Conservation (phyloP, 2,888 invertebrate species). For the Macaria notata region DNA sequence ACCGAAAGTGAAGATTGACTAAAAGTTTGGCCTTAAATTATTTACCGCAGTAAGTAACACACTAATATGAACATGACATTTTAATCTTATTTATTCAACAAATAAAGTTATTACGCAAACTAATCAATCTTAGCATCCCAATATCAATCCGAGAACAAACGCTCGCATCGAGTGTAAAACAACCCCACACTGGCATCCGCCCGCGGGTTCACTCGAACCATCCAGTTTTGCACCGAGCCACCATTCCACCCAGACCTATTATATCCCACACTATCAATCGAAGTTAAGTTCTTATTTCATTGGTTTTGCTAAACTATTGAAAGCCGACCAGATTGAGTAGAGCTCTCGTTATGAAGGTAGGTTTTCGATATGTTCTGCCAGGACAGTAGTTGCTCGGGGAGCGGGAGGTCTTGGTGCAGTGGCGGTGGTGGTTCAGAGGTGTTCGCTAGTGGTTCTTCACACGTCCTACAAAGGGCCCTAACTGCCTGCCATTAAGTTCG, state of each 20-base stretch:
- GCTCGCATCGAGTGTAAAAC: conserved; percentile 31
- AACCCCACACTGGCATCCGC: conserved; percentile 33
- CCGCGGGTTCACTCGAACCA: conserved; percentile 39
- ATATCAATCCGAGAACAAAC: conserved; percentile 14
- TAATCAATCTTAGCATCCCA: too few relatives aligned
- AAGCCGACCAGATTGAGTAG: conserved; percentile 41
- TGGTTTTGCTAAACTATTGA: conserved; percentile 50
- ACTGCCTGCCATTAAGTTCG: conserved; percentile 80
- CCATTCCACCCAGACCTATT: conserved; percentile 38
- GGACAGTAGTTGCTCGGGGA: conserved; percentile 22
- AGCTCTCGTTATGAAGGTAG: conserved; percentile 16
- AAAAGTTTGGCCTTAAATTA: too few relatives aligned
- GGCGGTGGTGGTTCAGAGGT: conserved; percentile 48
- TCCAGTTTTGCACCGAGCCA: conserved; percentile 29
- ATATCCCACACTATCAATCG: conserved; percentile 23
- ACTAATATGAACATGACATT: too few relatives aligned
- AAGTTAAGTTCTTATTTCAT: conserved; percentile 44
- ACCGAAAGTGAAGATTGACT: too few relatives aligned
- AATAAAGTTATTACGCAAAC: too few relatives aligned
- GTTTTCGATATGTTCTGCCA: background rate
- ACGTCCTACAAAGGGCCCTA: conserved; percentile 78
- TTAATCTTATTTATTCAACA: too few relatives aligned
- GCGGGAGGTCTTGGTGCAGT: conserved; percentile 31
- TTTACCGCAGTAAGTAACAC: too few relatives aligned
- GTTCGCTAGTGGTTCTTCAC: conserved; percentile 76